A percentile compares a stretch with the other conserved stretches of the same genome.
Evolutionary conservation across 2,888 invertebrate genomes (phyloP).

Genomic region (Tholera decimalis): DNA sequence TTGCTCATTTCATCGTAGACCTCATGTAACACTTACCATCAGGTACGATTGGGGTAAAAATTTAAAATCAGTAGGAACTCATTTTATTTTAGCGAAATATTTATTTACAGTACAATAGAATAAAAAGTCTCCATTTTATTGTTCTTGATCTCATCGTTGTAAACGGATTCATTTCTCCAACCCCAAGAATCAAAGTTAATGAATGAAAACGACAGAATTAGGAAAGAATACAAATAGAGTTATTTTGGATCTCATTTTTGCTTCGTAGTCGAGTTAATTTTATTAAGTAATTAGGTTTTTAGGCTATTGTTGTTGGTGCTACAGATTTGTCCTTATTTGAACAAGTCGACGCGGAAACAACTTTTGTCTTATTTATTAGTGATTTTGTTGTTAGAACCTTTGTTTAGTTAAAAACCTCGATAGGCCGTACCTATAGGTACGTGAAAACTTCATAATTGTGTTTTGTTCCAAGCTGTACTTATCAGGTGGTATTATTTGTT

Average conservation of each 20-base stretch:
- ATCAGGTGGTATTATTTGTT: too few species aligned
- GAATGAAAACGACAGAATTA: slow-evolving; percentile 13
- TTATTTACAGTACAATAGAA: not conserved
- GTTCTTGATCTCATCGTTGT: not conserved
- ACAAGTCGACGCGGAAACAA: slow-evolving; percentile 3
- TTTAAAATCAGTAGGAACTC: too few species aligned
- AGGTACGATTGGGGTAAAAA: too few species aligned
- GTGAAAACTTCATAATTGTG: too few species aligned
- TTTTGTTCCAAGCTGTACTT: too few species aligned
- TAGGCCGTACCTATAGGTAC: too few species aligned
- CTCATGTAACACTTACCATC: too few species aligned
- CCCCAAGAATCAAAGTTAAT: slow-evolving; percentile 6
- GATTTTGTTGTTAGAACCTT: not conserved
- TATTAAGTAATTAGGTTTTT: slow-evolving; percentile 21
- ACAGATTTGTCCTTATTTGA: not conserved
- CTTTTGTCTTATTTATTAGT: slow-evolving; percentile 5
- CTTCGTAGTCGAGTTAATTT: slow-evolving; percentile 6
- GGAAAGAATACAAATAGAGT: slow-evolving; percentile 15
- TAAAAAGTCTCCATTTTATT: too few species aligned
- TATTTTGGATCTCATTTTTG: slow-evolving; percentile 18
- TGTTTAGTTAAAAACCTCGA: not conserved
- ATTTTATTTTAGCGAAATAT: too few species aligned
- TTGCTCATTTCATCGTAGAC: too few species aligned
- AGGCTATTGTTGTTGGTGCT: slow-evolving; percentile 6
- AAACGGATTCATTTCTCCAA: slow-evolving; percentile 2